A percentile compares a stretch with the other conserved stretches of the same genome.
Evolutionary conservation across 92 coral and sea anemone species (phyloP).

Genomic region (Scolanthus callimorphus): DNA sequence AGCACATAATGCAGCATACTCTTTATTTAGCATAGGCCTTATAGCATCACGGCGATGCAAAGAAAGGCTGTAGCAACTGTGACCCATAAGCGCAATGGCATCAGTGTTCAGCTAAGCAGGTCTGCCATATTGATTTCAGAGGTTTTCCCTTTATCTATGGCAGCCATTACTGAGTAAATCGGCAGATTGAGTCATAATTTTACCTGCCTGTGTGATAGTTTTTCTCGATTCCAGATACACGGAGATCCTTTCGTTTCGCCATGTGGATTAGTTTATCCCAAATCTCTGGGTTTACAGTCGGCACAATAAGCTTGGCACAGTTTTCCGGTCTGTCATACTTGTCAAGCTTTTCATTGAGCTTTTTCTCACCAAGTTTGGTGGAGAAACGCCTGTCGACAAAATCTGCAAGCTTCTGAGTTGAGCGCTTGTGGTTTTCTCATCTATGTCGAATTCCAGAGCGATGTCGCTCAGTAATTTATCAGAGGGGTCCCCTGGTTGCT

Average conservation of each 20-base stretch:
- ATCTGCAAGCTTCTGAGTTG: too few species aligned
- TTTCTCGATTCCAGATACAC: slow-evolving; percentile 8
- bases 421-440: too few species aligned
- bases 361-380: slow-evolving; percentile 15
- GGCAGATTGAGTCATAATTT: slow-evolving; percentile 11
- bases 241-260: slow-evolving; percentile 19
- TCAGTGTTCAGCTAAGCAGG: slow-evolving; percentile 27
- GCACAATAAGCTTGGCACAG: slow-evolving; percentile 38
- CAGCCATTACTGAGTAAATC: not conserved
- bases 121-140: slow-evolving; percentile 15
- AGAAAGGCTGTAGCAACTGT: slow-evolving; percentile 19
- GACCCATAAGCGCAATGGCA: slow-evolving; percentile 37
- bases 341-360: slow-evolving; percentile 37
- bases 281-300: slow-evolving; percentile 39
- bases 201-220: slow-evolving; percentile 16
- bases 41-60: slow-evolving; percentile 27
- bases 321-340: slow-evolving; percentile 36
- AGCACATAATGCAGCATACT: slow-evolving; percentile 19
- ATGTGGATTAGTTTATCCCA: slow-evolving; percentile 18
- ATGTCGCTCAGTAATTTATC: too few species aligned
- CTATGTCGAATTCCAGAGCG: too few species aligned
- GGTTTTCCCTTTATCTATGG: not conserved
- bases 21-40: slow-evolving; percentile 37
- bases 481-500: too few species aligned
- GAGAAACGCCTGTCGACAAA: too few species aligned